A percentile compares a stretch with the other conserved stretches of the same genome.
Evolutionary conservation across 2,888 invertebrate genomes (phyloP).

Genomic region (Macaria liturata): DNA sequence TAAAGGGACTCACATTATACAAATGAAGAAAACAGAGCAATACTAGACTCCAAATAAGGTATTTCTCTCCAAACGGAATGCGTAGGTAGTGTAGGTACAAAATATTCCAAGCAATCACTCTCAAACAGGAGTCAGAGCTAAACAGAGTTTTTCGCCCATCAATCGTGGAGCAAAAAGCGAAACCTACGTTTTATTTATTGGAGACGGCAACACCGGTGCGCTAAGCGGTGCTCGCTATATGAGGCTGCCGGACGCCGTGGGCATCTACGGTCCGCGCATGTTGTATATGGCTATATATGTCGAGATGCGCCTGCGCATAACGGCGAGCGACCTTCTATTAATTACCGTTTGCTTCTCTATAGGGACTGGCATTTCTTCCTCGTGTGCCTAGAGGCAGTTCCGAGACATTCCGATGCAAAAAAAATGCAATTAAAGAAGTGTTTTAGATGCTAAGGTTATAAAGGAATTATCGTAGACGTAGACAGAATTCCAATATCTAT

Average conservation of each 20-base stretch:
- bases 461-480: background rate
- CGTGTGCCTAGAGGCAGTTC: constrained; percentile 34
- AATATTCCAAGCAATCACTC: background rate
- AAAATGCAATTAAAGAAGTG: constrained; percentile 23
- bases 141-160: constrained; percentile 36
- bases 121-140: constrained; percentile 24
- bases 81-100: too few relatives aligned
- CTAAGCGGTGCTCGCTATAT: constrained; percentile 52
- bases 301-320: constrained; percentile 69
- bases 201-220: constrained; percentile 28
- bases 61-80: too few relatives aligned
- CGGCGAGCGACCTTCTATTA: constrained; percentile 75
- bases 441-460: constrained; percentile 6
- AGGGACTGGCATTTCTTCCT: constrained; percentile 52
- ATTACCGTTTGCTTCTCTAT: constrained; percentile 72
- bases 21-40: too few relatives aligned
- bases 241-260: constrained; percentile 62
- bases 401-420: constrained; percentile 32
- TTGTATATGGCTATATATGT: constrained; percentile 52
- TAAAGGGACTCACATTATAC: too few relatives aligned
- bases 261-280: constrained; percentile 28
- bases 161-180: constrained; percentile 34
- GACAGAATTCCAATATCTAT: too few relatives aligned
- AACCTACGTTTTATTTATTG: constrained; percentile 35
- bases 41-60: too few relatives aligned